phyloP scores from a whole-genome alignment of 2,888 invertebrate species.

The Dendrolimus houi region DNA sequence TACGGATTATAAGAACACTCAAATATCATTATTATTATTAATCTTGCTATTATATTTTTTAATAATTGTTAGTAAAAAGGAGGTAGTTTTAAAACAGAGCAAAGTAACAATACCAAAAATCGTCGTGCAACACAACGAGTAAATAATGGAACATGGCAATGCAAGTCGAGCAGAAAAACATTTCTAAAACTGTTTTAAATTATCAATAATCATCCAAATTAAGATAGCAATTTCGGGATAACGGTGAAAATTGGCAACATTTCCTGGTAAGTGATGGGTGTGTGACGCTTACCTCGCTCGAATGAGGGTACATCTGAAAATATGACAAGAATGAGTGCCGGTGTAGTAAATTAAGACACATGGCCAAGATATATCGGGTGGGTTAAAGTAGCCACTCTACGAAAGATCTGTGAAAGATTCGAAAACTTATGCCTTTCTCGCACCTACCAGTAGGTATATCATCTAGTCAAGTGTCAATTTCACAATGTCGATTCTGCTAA shows the following conservation, averaged over 20 bases:
- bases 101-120: background rate
- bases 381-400: too few relatives aligned
- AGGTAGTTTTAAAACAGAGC: background rate
- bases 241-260: slow-evolving; percentile 52
- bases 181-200: background rate
- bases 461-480: too few relatives aligned
- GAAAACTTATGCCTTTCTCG: too few relatives aligned
- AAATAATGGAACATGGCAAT: background rate
- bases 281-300: slow-evolving; percentile 64
- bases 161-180: background rate
- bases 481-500: too few relatives aligned
- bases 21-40: too few relatives aligned
- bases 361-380: background rate
- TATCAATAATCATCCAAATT: background rate
- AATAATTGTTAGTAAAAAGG: too few relatives aligned
- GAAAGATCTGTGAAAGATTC: too few relatives aligned
- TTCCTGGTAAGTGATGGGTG: slow-evolving; percentile 55
- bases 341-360: background rate
- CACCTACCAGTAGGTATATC: too few relatives aligned
- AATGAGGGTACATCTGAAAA: slow-evolving; percentile 64
- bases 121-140: background rate
- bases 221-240: slow-evolving; percentile 1
- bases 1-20: too few relatives aligned
- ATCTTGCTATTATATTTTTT: too few relatives aligned
- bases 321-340: slow-evolving; percentile 49